Conservation (phyloP, 92 coral and sea anemone species). For the Blastomussa wellsi region DNA sequence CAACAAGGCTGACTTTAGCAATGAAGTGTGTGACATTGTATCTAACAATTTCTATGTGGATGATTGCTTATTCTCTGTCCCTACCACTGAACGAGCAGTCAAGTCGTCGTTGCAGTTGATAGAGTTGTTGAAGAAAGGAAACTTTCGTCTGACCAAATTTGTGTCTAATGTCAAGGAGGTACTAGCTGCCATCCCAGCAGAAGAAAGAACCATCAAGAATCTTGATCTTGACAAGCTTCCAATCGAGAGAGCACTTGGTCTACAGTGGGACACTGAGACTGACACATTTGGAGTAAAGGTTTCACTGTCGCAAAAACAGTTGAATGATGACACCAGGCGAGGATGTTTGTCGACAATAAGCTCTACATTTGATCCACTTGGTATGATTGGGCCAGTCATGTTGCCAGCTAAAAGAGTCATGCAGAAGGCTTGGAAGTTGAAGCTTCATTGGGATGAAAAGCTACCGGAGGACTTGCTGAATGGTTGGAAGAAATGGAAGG, state of each 20-base stretch:
- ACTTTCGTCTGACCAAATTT: conserved; percentile 62
- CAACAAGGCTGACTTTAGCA: conserved; percentile 27
- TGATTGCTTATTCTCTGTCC: too few species aligned
- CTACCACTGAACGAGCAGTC: too few species aligned
- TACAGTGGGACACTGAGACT: conserved; percentile 59
- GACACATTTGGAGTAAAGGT: too few species aligned
- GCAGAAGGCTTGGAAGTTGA: conserved; percentile 63
- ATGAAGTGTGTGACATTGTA: conserved; percentile 42
- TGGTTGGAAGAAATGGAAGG: conserved; percentile 56
- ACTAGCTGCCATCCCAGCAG: conserved; percentile 47
- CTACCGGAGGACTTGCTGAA: conserved; percentile 46
- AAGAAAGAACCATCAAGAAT: conserved; percentile 49
- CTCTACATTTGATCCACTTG: conserved; percentile 60
- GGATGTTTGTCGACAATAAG: conserved; percentile 49
- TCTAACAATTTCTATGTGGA: conserved; percentile 49
- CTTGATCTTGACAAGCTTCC: conserved; percentile 41
- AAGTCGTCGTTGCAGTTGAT: conserved; percentile 40
- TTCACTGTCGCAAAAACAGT: conserved; percentile 17
- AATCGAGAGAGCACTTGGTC: conserved; percentile 41
- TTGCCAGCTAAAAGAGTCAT: too few species aligned
- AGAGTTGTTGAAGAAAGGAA: conserved; percentile 47
- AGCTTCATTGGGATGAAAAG: conserved; percentile 57
- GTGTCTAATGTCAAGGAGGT: conserved; percentile 48
- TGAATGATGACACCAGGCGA: conserved; percentile 44
- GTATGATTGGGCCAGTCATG: conserved; percentile 46